Base-by-base conservation (phyloP, 2,113 vertebrate species). In the Glaucidium brasilianum region DNA sequence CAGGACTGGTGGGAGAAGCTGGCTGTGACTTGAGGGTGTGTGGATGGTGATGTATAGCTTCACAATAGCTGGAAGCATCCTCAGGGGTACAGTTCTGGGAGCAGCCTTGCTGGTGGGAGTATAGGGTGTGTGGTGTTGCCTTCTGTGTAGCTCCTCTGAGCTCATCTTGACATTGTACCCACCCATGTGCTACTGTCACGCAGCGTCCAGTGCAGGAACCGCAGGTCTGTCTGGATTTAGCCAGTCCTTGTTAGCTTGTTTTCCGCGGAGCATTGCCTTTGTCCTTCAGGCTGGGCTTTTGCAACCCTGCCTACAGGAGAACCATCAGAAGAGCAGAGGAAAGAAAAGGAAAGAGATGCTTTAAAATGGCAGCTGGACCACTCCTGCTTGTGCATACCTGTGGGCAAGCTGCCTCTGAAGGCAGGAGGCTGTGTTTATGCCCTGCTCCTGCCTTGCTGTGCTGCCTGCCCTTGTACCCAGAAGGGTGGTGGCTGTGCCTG, bases 181-280 rank as follows among this genome's bases (percentile, higher is more conserved):
- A 15, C 34, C 41, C n/a, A 0, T 7, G 49, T 29, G 41, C 41
- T 35, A 1, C 60, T 26, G 55, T 7, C 1, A 3, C 9, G n/a
- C 14, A 4, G 45, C 19, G 22, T 15, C 41, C 13, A 14, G 16
- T 11, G 55, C 15, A 16, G 72, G 43, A 37, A 1, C 45, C 6
- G 12, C 39, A 34, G 32, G 5, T 52, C 45, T 39, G 3, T 10
- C 35, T 37, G 85, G 30, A 10, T 39, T 68, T 39, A 63, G n/a
- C 19, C 52, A 3, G 1, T 13, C 37, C 32, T 27, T 23, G 71
- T 74, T 26, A 6, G 2, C 50, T 60, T 2, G 1, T 43, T 78
- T 60, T 16, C 81, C 7, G 0, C 1, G 7, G 47, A 23, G 18
- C 7, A 2, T 34, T n/a, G 12, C 16, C 6, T 60, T 50, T 29